These are phyloP conservation scores for Oreotrochilus melanogaster DNA, from an alignment of 2,113 vertebrate species.

Conservation along the genomic window DNA sequence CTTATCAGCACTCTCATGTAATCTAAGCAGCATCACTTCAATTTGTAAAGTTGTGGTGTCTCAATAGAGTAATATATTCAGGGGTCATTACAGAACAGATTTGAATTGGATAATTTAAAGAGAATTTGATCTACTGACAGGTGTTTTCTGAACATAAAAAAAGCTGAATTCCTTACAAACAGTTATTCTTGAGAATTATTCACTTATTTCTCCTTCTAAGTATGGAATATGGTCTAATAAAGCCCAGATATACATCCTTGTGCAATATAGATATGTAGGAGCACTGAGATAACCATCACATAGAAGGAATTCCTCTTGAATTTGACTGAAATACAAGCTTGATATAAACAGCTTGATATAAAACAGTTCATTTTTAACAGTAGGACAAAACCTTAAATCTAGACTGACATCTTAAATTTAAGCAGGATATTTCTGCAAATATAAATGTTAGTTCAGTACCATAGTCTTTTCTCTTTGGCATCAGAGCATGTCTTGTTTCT, in stretches of 20 bases:
- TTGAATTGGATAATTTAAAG: not conserved
- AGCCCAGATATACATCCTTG: not conserved
- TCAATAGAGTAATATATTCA: not conserved
- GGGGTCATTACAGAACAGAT: not conserved
- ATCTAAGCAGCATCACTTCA: not conserved
- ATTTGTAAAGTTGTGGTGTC: not conserved
- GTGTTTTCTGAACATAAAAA: not conserved
- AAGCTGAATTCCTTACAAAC: not conserved
- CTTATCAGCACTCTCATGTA: not conserved
- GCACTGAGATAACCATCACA: not conserved
- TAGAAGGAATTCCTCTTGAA: not conserved
- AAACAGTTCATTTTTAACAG: not conserved
- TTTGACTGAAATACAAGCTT: not conserved
- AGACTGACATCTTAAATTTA: constrained; percentile 4
- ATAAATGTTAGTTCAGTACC: not conserved
- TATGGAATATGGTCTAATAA: not conserved
- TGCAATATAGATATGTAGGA: not conserved
- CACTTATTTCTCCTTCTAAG: not conserved
- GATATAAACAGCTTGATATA: not conserved
- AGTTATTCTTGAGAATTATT: not conserved
- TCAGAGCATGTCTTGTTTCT: not conserved
- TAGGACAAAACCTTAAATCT: not conserved
- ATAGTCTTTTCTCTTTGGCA: not conserved
- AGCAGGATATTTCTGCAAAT: constrained; percentile 12
- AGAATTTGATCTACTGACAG: not conserved